Conservation (phyloP, 1,140 invertebrate genomes). For the Agrypnia vestita region DNA sequence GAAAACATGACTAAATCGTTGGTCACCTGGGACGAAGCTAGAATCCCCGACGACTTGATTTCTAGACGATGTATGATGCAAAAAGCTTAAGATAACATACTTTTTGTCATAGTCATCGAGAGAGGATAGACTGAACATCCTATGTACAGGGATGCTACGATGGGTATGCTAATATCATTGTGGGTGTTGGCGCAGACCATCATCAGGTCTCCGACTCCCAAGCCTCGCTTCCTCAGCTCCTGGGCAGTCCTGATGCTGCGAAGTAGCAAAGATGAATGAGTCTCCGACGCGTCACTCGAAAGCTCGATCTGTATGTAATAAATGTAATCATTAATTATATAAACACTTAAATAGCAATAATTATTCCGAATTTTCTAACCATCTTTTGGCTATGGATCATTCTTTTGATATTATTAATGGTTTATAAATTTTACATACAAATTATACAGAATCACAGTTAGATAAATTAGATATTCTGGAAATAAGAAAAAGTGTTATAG, state of each 20-base stretch:
- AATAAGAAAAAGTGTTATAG: no score
- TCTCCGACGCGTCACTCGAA: constrained; percentile 8
- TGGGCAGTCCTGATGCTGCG: constrained; percentile 45
- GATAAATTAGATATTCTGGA: no score
- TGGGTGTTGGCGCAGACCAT: constrained; percentile 41
- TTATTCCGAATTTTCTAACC: no score
- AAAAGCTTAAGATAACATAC: background rate
- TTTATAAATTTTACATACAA: no score
- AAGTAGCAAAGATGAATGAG: constrained; percentile 28
- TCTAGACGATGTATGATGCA: background rate
- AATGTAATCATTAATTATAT: no score
- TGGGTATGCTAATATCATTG: constrained; percentile 40
- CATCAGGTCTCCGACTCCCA: constrained; percentile 34
- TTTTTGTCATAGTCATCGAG: constrained; percentile 27
- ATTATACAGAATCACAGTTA: no score
- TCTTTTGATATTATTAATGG: no score
- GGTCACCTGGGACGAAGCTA: background rate
- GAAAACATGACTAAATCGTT: background rate
- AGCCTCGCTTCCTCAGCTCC: constrained; percentile 38
- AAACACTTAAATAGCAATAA: no score
- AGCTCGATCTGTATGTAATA: constrained; percentile 40
- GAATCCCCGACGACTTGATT: no score
- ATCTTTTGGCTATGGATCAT: no score
- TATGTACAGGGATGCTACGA: constrained; percentile 36
- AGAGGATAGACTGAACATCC: constrained; percentile 31